Evolutionary conservation across 1,140 invertebrate species (phyloP).

Genomic region (Macrosteles quadrilineatus): DNA sequence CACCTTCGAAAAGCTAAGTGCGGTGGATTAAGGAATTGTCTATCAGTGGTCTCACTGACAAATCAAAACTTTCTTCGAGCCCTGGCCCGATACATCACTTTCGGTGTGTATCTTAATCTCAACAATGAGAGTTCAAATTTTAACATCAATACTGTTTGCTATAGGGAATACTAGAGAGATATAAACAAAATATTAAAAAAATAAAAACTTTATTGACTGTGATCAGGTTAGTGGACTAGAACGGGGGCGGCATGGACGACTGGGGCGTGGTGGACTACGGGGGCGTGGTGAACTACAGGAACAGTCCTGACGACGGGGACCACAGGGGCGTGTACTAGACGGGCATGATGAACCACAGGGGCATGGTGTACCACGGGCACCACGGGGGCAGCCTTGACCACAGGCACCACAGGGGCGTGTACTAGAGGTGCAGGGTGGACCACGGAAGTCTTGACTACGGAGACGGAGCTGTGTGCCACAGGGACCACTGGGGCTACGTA

Average conservation of each 20-base stretch:
- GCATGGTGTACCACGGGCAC: background rate
- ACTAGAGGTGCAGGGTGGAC: slow-evolving; percentile 9
- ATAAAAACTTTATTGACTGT: background rate
- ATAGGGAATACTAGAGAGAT: too few relatives aligned
- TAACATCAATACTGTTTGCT: background rate
- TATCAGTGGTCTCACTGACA: too few relatives aligned
- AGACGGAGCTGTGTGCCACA: background rate
- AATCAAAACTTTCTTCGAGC: too few relatives aligned
- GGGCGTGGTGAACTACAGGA: slow-evolving; percentile 5
- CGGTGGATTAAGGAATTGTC: too few relatives aligned
- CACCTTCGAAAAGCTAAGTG: too few relatives aligned
- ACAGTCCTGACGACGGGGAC: slow-evolving; percentile 27
- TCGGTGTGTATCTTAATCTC: too few relatives aligned
- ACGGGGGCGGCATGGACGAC: too few relatives aligned
- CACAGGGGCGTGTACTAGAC: background rate
- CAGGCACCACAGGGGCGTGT: slow-evolving; percentile 12
- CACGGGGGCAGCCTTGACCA: slow-evolving; percentile 1
- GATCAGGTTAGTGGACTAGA: slow-evolving; percentile 1
- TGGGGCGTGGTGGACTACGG: slow-evolving; percentile 9
- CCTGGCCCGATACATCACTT: too few relatives aligned
- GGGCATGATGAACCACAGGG: slow-evolving; percentile 17
- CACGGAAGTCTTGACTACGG: background rate
- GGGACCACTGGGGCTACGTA: slow-evolving; percentile 17
- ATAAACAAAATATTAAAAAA: too few relatives aligned
- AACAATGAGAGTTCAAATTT: background rate